Percentiles rank a stretch among this genome's conserved stretches.
phyloP scores from a whole-genome alignment of 2,888 invertebrate species.

The Drosophila suboccidentalis region DNA sequence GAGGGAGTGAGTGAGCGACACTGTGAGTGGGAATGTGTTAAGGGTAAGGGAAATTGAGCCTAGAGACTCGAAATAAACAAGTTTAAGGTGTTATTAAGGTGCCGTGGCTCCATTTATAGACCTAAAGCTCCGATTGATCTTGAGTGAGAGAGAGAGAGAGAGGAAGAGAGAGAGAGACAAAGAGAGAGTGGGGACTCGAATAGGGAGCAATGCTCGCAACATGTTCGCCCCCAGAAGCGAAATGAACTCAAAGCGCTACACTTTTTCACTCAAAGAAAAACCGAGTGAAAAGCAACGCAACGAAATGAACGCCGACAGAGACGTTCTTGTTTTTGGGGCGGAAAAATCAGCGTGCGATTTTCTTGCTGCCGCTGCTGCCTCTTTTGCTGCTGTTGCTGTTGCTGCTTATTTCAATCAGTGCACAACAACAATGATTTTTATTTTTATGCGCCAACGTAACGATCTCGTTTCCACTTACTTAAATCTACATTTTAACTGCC shows the following conservation, averaged over 20 bases:
- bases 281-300: constrained; percentile 63
- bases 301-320: constrained; percentile 57
- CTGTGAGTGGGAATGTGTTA: constrained; percentile 11
- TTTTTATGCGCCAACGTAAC: constrained; percentile 86
- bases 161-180: background rate
- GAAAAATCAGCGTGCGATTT: constrained; percentile 59
- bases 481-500: constrained; percentile 86
- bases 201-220: constrained; percentile 51
- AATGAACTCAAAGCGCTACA: constrained; percentile 43
- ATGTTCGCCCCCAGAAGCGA: constrained; percentile 56
- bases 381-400: constrained; percentile 34
- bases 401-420: constrained; percentile 85
- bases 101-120: constrained; percentile 36
- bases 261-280: constrained; percentile 70
- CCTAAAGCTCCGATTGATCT: constrained; percentile 63
- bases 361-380: constrained; percentile 42
- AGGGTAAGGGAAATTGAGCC: constrained; percentile 14
- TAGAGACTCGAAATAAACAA: constrained; percentile 56
- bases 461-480: constrained; percentile 86
- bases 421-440: constrained; percentile 85
- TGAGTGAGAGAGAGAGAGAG: background rate
- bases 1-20: constrained; percentile 2
- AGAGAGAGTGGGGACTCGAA: constrained; percentile 12
- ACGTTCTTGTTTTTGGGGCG: constrained; percentile 35
- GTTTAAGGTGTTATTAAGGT: constrained; percentile 74